Percentiles rank a stretch among this genome's conserved stretches.
Evolutionary conservation across 1,140 invertebrate genomes (phyloP).

Genomic region (Mylabris phalerata): DNA sequence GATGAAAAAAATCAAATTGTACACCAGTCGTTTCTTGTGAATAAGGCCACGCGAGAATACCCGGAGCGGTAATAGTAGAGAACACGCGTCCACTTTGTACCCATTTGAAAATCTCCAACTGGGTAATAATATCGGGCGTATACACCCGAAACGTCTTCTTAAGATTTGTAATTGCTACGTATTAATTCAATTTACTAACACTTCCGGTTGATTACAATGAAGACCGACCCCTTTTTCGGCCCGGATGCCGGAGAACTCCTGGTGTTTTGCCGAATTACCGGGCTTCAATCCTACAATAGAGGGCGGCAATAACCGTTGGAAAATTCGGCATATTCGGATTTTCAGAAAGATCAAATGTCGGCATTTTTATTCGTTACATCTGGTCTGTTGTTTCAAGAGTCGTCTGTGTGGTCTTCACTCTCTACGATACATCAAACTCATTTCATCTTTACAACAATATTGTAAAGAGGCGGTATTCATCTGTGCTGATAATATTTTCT

Average conservation of each 20-base stretch:
- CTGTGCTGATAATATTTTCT: too few species aligned
- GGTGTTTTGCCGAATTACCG: slow-evolving; percentile 33
- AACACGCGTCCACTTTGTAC: slow-evolving; percentile 26
- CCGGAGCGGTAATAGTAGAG: slow-evolving; percentile 34
- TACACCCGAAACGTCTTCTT: slow-evolving; percentile 30
- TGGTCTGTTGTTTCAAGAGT: background rate
- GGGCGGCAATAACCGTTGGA: too few species aligned
- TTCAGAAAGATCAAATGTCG: background rate
- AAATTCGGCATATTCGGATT: too few species aligned
- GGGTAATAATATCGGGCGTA: slow-evolving; percentile 22
- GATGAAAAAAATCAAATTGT: too few species aligned
- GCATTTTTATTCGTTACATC: slow-evolving; percentile 5
- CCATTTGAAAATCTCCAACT: slow-evolving; percentile 23
- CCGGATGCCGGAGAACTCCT: slow-evolving; percentile 35
- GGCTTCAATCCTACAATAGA: slow-evolving; percentile 35
- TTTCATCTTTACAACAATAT: too few species aligned
- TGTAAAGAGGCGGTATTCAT: slow-evolving; percentile 4
- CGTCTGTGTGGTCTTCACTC: slow-evolving; percentile 10
- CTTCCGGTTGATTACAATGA: slow-evolving; percentile 35
- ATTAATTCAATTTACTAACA: slow-evolving; percentile 42
- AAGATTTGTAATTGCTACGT: slow-evolving; percentile 42
- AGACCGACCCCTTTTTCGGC: slow-evolving; percentile 32
- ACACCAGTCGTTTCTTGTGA: background rate
- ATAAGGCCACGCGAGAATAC: slow-evolving; percentile 30
- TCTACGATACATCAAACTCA: too few species aligned